These are phyloP conservation scores for Scaptomyza flava DNA, from an alignment of 2,888 invertebrate genomes.

Conservation along the genomic window DNA sequence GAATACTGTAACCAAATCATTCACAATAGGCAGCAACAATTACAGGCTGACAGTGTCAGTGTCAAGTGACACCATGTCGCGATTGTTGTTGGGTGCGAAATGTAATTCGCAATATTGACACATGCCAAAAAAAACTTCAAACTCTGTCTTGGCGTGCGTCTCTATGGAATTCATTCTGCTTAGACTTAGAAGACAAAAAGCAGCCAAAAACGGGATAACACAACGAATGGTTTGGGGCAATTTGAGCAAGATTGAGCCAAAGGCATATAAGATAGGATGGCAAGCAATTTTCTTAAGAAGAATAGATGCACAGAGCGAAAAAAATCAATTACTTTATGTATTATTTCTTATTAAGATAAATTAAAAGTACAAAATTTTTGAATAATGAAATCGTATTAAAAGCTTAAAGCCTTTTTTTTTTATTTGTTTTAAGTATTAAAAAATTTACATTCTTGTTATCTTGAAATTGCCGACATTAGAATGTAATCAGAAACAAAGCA, in stretches of 20 bases:
- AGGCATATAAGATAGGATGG: background rate
- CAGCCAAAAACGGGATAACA: background rate
- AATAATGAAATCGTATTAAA: no score
- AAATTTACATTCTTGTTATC: background rate
- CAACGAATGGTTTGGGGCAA: background rate
- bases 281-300: background rate
- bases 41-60: background rate
- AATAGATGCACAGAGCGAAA: background rate
- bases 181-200: background rate
- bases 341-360: background rate
- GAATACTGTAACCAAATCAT: constrained; percentile 45
- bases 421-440: background rate
- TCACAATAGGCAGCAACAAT: constrained; percentile 32
- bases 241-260: background rate
- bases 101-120: constrained; percentile 16
- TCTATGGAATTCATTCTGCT: background rate
- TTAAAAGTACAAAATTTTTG: no score
- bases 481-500: background rate
- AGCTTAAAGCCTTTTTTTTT: background rate
- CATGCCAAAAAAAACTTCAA: constrained; percentile 7
- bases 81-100: constrained; percentile 19
- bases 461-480: background rate
- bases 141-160: constrained; percentile 9
- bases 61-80: no score
- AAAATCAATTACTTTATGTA: background rate